phyloP scores from a whole-genome alignment of 2,113 vertebrate species.

The Tenebrosternarchus preto region DNA sequence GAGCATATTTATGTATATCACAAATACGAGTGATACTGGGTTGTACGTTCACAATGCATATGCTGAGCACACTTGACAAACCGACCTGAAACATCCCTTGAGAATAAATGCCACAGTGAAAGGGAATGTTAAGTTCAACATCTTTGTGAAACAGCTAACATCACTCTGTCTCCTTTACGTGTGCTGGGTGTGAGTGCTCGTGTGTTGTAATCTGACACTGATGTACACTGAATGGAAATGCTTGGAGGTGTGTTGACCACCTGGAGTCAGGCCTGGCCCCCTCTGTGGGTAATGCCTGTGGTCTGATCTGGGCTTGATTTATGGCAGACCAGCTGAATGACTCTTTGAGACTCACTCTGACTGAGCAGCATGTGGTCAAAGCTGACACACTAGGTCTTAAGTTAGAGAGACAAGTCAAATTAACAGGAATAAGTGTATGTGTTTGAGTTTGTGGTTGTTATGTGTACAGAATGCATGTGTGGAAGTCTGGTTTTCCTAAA shows the following conservation, averaged over 20 bases:
- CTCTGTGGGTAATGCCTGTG: slow-evolving; percentile 13
- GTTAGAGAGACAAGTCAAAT: background rate
- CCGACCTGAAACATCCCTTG: background rate
- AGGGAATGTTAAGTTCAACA: background rate
- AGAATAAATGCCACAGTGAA: no score
- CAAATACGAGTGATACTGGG: no score
- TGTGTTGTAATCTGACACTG: background rate
- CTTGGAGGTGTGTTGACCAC: background rate
- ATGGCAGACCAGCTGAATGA: background rate
- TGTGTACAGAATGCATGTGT: slow-evolving; percentile 12
- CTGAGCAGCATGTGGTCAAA: slow-evolving; percentile 21
- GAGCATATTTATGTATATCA: no score
- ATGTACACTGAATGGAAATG: background rate
- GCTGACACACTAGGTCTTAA: background rate
- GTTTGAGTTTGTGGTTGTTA: background rate
- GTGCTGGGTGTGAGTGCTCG: slow-evolving; percentile 1
- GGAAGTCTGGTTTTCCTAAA: background rate
- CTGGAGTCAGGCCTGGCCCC: background rate
- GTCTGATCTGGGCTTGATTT: background rate
- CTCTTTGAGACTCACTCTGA: slow-evolving; percentile 13
- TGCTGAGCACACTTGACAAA: background rate
- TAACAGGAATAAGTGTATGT: slow-evolving; percentile 23
- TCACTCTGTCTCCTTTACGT: slow-evolving; percentile 42
- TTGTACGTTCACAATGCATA: background rate
- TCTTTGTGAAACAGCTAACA: background rate